These are phyloP conservation scores for Drosophila atripex DNA, from an alignment of 2,888 invertebrate genomes.

Conservation along the genomic window DNA sequence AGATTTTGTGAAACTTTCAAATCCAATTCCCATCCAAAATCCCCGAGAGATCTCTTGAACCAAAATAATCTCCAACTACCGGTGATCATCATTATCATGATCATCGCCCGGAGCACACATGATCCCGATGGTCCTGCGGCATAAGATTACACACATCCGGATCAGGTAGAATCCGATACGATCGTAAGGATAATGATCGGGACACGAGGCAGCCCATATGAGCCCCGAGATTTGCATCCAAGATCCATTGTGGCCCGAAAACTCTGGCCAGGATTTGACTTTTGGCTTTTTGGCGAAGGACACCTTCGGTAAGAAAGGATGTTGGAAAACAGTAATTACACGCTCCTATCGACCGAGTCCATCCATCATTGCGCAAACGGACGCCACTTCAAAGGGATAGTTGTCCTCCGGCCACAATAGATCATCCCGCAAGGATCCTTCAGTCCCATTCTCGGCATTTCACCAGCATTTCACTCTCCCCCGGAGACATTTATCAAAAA, in stretches of 20 bases:
- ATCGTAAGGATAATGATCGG: constrained; percentile 12
- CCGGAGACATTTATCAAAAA: constrained; percentile 32
- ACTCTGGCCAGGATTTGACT: constrained; percentile 2
- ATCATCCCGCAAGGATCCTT: constrained; percentile 40
- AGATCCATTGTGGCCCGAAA: background rate
- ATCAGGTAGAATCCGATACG: constrained; percentile 17
- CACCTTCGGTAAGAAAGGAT: background rate
- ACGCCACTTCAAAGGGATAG: constrained; percentile 38
- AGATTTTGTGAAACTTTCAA: background rate
- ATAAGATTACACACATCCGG: constrained; percentile 14
- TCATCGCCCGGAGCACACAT: background rate
- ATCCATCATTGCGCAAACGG: constrained; percentile 61
- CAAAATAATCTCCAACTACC: constrained; percentile 1
- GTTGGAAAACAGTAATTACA: background rate
- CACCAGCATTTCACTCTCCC: constrained; percentile 44
- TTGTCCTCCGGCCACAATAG: constrained; percentile 39
- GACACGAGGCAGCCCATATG: constrained; percentile 7
- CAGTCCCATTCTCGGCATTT: constrained; percentile 60
- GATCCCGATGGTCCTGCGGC: background rate
- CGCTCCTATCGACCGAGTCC: constrained; percentile 9
- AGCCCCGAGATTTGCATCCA: background rate
- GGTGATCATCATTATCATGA: constrained; percentile 1
- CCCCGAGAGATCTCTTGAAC: background rate
- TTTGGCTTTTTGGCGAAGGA: background rate
- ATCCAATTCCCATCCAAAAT: background rate